A percentile compares a stretch with the other conserved stretches of the same genome.
Evolutionary conservation across 2,113 vertebrate species (phyloP).

Genomic region (Leptobrachium ailaonicum): DNA sequence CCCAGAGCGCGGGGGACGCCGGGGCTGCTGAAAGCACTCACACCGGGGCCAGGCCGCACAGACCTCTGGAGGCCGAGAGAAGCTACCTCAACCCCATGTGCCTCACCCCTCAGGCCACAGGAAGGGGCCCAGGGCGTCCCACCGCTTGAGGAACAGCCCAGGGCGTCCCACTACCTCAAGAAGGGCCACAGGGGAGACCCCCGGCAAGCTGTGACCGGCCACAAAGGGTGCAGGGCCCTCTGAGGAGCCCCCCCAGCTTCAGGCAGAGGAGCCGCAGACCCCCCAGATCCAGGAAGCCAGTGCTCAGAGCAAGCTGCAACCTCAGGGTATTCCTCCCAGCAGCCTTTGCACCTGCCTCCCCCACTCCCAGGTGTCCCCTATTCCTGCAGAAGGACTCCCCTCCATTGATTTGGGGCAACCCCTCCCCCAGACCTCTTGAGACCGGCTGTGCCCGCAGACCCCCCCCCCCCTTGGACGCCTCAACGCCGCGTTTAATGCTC

Average conservation of each 20-base stretch:
- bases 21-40: background rate
- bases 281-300: background rate
- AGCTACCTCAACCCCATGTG: background rate
- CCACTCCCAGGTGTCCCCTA: background rate
- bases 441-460: too few species aligned
- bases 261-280: background rate
- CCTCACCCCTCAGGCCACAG: background rate
- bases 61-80: background rate
- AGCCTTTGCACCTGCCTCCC: background rate
- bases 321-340: too few species aligned
- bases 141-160: background rate
- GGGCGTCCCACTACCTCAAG: background rate
- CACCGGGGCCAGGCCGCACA: background rate
- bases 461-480: conserved; percentile 39
- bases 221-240: too few species aligned
- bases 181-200: background rate
- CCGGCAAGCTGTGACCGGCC: too few species aligned
- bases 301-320: too few species aligned
- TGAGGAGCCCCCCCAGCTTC: background rate
- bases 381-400: too few species aligned
- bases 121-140: too few species aligned
- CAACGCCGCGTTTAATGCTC: conserved; percentile 70
- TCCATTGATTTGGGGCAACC: too few species aligned
- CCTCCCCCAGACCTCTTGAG: too few species aligned
- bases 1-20: conserved; percentile 7